Evolutionary conservation across 2,113 vertebrate genomes (phyloP), one percentile per base, ranked within the genome.

Genomic region (Bucco capensis): DNA sequence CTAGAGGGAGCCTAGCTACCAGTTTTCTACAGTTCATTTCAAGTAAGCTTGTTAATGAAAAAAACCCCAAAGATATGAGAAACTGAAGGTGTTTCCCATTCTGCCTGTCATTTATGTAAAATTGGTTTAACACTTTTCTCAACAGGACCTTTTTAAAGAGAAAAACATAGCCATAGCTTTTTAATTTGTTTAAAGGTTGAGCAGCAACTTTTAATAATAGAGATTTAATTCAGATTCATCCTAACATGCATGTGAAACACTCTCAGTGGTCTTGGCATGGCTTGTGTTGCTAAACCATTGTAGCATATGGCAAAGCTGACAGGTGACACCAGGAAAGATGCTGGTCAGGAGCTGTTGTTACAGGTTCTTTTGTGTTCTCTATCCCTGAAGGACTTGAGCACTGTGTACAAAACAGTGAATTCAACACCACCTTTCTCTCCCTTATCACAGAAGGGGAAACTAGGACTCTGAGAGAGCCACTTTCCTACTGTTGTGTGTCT

Each of bases 1-100:
- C 90, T 86, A 91, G 91, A 75, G 94, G 93, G 94, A 92, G 92
- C 93, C 40, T 76, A 18, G 33, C 73, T 54, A 76, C 92, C 76
- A 31, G 28, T 23, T 25, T 76, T 87, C 33, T 46, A 4, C 53
- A 5, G 38, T 49, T 82, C 47, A 9, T 90, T 12, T 40, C 37
- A 1, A 12, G 72, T 10, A 8, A 40, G 56, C 24, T 9, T 42
- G 14, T 8, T 46, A 5, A 10, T 6, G 72, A 30, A 38, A n/a
- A 44, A 70, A 51, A n/a, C n/a, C n/a, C 19, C 65, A 10, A 35
- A 38, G 42, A 35, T 15, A 28, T n/a, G 33, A 37, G 64, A 76
- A 86, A 44, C 25, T 42, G 27, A 62, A 27, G 24, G 2, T 18
- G 2, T 37, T 87, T 90, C 31, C 42, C 37, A 18, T 64, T 80